A percentile compares a stretch with the other conserved stretches of the same genome.
Evolutionary conservation across 2,113 vertebrate genomes (phyloP).

Genomic region (Gopherus flavomarginatus): DNA sequence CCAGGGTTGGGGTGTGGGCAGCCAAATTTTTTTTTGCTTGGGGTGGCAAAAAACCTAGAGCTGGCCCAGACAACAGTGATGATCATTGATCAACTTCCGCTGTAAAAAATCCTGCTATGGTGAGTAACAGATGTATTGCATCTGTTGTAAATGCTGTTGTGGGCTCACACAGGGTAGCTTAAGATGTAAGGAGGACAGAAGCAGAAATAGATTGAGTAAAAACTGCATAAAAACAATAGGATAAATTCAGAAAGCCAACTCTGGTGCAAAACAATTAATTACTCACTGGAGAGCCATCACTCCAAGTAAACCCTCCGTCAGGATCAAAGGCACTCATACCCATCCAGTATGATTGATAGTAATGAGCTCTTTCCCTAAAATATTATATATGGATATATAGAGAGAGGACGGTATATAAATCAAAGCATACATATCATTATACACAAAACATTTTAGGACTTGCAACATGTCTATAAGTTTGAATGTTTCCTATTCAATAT

Average conservation of each 20-base stretch:
- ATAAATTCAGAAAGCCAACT: background rate
- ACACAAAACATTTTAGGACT: background rate
- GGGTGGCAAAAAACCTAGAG: too few species aligned
- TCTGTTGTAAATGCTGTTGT: background rate
- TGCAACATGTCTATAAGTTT: background rate
- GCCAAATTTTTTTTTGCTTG: too few species aligned
- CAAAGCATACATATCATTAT: background rate
- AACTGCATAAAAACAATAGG: background rate
- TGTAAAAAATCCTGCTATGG: background rate
- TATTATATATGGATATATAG: background rate
- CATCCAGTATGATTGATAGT: constrained; percentile 84
- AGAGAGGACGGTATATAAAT: background rate
- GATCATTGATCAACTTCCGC: background rate
- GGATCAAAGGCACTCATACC: constrained; percentile 84
- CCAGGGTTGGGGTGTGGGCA: too few species aligned
- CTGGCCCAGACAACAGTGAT: too few species aligned
- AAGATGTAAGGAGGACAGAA: background rate
- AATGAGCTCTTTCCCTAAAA: constrained; percentile 43
- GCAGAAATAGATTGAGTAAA: background rate
- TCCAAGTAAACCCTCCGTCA: constrained; percentile 86
- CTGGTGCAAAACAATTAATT: background rate
- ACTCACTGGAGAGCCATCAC: constrained; percentile 91
- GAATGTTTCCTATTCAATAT: background rate
- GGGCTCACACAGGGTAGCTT: background rate
- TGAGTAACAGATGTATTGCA: background rate